phyloP scores from a whole-genome alignment of 2,113 vertebrate species.

The Strix aluco region DNA sequence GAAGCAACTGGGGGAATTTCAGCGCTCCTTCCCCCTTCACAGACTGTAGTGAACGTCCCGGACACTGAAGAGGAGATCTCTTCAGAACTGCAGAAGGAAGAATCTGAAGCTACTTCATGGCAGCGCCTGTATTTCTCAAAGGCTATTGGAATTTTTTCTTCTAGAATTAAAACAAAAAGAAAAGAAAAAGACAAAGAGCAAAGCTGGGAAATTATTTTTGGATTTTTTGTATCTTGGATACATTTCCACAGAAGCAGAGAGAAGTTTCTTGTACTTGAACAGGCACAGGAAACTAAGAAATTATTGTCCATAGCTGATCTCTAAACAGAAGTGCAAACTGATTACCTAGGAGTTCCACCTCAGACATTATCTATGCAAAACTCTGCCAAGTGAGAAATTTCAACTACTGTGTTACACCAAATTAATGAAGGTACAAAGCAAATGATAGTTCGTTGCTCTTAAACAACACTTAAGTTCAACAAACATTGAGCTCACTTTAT shows the following conservation, averaged over 20 bases:
- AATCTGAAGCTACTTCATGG: constrained; percentile 20
- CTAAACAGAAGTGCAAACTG: neutral
- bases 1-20: constrained; percentile 1
- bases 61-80: neutral
- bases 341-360: neutral
- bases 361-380: neutral
- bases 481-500: neutral
- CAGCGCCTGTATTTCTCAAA: constrained; percentile 20
- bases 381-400: neutral
- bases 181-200: neutral
- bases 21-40: constrained; percentile 2
- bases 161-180: neutral
- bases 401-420: neutral
- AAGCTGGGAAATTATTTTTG: neutral
- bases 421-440: neutral
- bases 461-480: neutral
- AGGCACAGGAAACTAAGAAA: neutral
- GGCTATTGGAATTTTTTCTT: neutral
- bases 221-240: neutral
- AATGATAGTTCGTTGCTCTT: neutral
- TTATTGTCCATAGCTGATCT: neutral
- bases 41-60: constrained; percentile 41
- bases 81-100: neutral
- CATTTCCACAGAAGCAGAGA: neutral
- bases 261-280: neutral